Conservation (phyloP, 2,888 invertebrate genomes). For the Saturnia pavonia region DNA sequence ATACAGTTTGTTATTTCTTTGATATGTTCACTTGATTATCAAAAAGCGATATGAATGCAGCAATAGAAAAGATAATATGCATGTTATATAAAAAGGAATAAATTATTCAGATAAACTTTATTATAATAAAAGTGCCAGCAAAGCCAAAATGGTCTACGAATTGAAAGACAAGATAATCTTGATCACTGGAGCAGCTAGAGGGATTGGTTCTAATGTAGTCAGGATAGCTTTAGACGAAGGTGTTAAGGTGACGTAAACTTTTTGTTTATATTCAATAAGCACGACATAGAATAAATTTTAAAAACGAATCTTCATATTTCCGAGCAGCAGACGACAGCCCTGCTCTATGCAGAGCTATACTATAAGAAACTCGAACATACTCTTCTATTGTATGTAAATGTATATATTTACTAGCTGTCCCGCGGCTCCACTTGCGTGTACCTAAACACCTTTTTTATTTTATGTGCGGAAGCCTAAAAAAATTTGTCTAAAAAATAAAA, state of each 20-base stretch:
- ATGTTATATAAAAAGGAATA: not conserved
- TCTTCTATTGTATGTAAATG: too few species aligned
- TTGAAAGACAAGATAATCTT: constrained; percentile 34
- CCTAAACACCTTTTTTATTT: too few species aligned
- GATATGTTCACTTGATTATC: not conserved
- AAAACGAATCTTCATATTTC: too few species aligned
- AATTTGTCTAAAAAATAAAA: too few species aligned
- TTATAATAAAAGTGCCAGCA: not conserved
- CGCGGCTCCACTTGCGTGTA: too few species aligned
- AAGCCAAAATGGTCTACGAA: constrained; percentile 27
- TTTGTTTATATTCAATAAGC: not conserved
- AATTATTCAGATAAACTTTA: not conserved
- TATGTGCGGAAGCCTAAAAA: too few species aligned
- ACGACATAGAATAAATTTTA: not conserved
- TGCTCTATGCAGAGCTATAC: too few species aligned
- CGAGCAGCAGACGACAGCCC: too few species aligned
- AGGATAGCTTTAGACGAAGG: constrained; percentile 30
- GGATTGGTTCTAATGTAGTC: constrained; percentile 35
- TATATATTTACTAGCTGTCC: too few species aligned
- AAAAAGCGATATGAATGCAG: not conserved
- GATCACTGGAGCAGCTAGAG: constrained; percentile 38
- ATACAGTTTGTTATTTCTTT: not conserved
- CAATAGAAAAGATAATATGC: not conserved
- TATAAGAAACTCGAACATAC: too few species aligned
- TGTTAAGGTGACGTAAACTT: constrained; percentile 26